These are phyloP conservation scores for Apostichopus parvimensis DNA, from an alignment of 35 echinoderm and acorn worm species.

Conservation along the genomic window DNA sequence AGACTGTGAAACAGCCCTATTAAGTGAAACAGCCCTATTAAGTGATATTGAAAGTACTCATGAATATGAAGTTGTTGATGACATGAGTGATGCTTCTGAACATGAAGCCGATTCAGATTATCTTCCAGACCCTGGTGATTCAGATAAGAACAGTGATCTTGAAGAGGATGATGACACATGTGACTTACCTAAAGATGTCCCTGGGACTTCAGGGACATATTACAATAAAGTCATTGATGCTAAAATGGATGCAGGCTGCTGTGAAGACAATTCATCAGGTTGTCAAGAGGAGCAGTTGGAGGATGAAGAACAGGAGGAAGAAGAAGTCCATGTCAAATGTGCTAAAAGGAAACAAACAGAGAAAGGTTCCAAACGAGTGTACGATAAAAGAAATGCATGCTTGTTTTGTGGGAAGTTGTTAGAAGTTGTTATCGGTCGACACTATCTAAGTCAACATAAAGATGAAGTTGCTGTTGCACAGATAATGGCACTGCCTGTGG, in stretches of 20 bases:
- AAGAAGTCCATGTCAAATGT: background rate
- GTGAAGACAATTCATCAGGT: background rate
- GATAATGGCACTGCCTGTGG: conserved; percentile 1
- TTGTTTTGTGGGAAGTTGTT: background rate
- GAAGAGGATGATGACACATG: background rate
- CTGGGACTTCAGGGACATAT: background rate
- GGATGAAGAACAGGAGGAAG: background rate
- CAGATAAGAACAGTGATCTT: background rate
- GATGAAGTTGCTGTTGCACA: background rate
- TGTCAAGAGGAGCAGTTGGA: background rate
- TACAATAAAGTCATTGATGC: background rate
- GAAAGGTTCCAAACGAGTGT: background rate
- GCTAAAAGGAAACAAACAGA: background rate
- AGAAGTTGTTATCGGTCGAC: background rate
- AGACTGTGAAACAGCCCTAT: background rate
- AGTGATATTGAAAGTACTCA: background rate
- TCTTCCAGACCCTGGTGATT: background rate
- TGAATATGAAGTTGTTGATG: background rate
- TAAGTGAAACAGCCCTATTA: background rate
- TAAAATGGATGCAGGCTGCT: background rate
- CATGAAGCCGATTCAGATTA: conserved; percentile 10
- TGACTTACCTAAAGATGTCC: background rate
- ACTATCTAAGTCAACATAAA: background rate
- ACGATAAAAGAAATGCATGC: background rate
- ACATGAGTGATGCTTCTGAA: background rate